Evolutionary conservation across 2,797 vertebrate genomes (phyloP), one percentile per base, ranked within the genome.

Genomic region (Odontamblyopus rebecca): DNA sequence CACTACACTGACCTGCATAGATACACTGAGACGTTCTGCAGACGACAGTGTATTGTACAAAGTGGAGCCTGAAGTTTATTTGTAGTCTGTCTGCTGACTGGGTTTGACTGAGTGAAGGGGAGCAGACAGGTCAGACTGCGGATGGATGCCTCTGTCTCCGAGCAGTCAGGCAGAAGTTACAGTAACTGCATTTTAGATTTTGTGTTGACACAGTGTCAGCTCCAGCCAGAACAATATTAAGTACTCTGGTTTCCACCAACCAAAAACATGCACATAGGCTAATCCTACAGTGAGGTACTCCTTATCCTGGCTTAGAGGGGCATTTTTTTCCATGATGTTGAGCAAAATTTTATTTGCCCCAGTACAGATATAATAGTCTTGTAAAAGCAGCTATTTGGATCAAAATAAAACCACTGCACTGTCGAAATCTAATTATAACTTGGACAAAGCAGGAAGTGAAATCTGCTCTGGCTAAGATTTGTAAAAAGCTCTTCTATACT

Each of bases 1-100:
- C 76, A 77, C 71, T 54, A 1, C 61, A 69, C 30, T 30, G 72
- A 62, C 61, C 61, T 18, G 32, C 44, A 60, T 48, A 19, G 68
- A 30, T 48, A 56, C 30, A 30, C 62, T 27, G 57, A n/a, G 54
- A 54, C 12, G 41, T 1, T 64, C 29, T 8, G 35, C 32, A n/a
- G 9, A 60, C 26, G 27, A 30, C 27, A 13, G 27, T 29, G 57
- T 57, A 29, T 27, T 27, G 57, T 30, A 72, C 44, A 26, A 59
- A 30, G 51, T 56, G 7, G 23, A 60, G 63, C 23, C 12, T 44
- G 12, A 64, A 26, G 62, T 64, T 64, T 66, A 66, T 66, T 66
- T 51, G 64, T 51, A 66, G 63, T 65, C 63, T 26, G 23, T 50
- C 64, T 66, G 64, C 64, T 51, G 44, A 3, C 26, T 29, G 26